Evolutionary conservation across 2,797 vertebrate species (phyloP).

Genomic region (Psittacula derbiana): DNA sequence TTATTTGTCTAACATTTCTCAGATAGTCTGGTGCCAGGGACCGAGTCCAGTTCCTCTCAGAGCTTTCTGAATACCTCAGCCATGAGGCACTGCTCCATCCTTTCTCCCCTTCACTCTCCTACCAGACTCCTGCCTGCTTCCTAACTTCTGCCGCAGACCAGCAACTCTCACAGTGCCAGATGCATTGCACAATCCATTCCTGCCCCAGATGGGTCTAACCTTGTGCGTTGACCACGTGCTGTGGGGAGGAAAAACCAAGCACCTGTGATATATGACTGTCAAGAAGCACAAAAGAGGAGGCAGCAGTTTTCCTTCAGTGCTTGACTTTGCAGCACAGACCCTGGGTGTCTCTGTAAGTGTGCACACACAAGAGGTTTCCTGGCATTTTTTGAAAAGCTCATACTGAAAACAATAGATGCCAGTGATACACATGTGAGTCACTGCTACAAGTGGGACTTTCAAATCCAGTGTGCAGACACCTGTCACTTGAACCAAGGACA

Average conservation of each 20-base stretch:
- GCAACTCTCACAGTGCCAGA: neutral
- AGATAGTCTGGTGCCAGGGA: conserved; percentile 4
- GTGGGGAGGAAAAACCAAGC: neutral
- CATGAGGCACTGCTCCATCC: neutral
- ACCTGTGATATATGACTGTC: neutral
- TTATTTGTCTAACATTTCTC: neutral
- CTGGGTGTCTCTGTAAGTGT: rapidly evolving
- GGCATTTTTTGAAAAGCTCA: neutral
- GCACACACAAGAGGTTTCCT: neutral
- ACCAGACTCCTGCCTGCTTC: rapidly evolving
- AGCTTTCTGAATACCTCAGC: neutral
- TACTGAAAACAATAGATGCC: neutral
- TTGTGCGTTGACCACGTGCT: neutral
- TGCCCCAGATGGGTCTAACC: neutral
- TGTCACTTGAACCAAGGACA: neutral
- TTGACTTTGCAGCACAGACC: neutral
- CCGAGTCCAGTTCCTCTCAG: neutral
- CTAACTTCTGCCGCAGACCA: neutral
- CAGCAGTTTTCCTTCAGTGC: neutral
- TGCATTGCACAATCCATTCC: rapidly evolving
- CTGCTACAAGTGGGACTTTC: neutral
- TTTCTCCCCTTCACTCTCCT: neutral
- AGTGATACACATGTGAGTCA: neutral
- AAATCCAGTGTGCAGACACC: neutral
- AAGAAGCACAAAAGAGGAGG: neutral